phyloP scores from a whole-genome alignment of 2,797 vertebrate genomes.

The Philypnodon macrostomus region DNA sequence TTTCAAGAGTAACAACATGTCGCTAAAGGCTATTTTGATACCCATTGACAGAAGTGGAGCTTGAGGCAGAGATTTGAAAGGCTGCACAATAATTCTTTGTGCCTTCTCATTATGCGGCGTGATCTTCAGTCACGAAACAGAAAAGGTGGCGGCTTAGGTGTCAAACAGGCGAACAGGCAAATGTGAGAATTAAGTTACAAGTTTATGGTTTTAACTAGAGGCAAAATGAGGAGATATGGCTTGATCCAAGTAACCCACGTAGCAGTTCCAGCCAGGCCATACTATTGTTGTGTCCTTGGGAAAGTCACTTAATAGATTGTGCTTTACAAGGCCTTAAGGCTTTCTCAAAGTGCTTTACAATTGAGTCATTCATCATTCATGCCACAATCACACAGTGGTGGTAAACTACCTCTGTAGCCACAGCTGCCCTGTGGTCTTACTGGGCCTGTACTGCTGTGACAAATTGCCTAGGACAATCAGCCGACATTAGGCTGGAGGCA shows the following conservation, averaged over 20 bases:
- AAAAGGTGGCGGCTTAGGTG: constrained; percentile 20
- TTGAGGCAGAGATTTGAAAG: constrained; percentile 43
- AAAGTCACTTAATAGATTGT: no score
- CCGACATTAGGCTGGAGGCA: constrained; percentile 31
- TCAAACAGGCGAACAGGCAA: constrained; percentile 14
- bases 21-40: constrained; percentile 44
- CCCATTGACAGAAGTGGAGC: constrained; percentile 34
- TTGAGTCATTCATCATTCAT: no score
- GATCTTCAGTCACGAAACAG: constrained; percentile 36
- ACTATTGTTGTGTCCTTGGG: no score
- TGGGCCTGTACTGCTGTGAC: constrained; percentile 29
- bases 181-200: constrained; percentile 10
- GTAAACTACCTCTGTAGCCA: constrained; percentile 1
- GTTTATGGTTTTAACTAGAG: constrained; percentile 18
- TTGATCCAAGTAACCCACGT: no score
- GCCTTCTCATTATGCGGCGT: constrained; percentile 41
- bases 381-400: no score
- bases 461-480: constrained; percentile 44
- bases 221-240: no score
- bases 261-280: no score
- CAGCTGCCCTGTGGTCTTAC: background rate
- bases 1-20: constrained; percentile 50
- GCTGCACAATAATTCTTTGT: constrained; percentile 40
- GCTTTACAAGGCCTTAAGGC: no score
- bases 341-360: no score